These are phyloP conservation scores for Galerucella calmariensis DNA, from an alignment of 2,888 invertebrate genomes.

Conservation along the genomic window DNA sequence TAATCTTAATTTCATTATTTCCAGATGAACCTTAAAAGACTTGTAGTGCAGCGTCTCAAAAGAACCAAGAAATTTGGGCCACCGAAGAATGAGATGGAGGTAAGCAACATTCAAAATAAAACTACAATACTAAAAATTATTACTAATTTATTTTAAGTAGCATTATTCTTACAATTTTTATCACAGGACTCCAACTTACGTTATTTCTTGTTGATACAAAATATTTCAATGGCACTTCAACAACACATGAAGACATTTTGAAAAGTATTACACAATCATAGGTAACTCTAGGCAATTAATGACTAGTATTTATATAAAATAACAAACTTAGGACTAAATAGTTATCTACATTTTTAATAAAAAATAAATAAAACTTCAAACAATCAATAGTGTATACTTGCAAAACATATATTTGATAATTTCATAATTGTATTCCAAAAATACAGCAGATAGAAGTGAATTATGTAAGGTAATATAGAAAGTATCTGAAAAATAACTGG, in stretches of 20 bases:
- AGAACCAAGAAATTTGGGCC: not conserved
- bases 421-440: not conserved
- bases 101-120: slow-evolving; percentile 22
- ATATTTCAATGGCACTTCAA: slow-evolving; percentile 43
- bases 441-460: not conserved
- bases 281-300: slow-evolving; percentile 31
- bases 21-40: too few species aligned
- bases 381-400: not conserved
- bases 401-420: not conserved
- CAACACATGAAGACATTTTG: slow-evolving; percentile 34
- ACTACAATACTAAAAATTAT: slow-evolving; percentile 9
- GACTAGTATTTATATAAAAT: slow-evolving; percentile 49
- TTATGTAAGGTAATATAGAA: not conserved
- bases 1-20: too few species aligned
- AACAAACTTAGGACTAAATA: slow-evolving; percentile 39
- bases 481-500: not conserved
- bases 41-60: not conserved
- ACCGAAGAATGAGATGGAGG: not conserved
- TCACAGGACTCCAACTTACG: slow-evolving; percentile 62
- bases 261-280: slow-evolving; percentile 52
- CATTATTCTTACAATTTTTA: slow-evolving; percentile 56
- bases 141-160: slow-evolving; percentile 50
- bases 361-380: not conserved
- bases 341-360: not conserved
- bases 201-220: slow-evolving; percentile 48